phyloP scores from a whole-genome alignment of 2,797 vertebrate genomes.

The Chlorospingus flavigularis region DNA sequence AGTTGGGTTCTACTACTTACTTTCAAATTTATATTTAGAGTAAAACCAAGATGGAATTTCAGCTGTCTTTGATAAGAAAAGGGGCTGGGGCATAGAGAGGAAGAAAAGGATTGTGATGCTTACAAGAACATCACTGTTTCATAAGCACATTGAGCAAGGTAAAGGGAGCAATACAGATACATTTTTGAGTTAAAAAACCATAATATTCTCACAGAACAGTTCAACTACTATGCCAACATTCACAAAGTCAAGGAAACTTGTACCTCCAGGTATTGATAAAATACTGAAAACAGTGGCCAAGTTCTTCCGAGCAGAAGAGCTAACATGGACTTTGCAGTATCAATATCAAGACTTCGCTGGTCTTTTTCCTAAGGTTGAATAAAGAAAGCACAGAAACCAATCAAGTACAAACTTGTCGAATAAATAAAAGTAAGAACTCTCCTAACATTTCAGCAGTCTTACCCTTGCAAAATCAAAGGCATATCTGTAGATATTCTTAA shows the following conservation, averaged over 20 bases:
- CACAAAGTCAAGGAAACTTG: conserved; percentile 17
- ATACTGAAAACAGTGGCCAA: conserved; percentile 93
- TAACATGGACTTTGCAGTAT: conserved; percentile 95
- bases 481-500: conserved; percentile 98
- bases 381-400: conserved; percentile 10
- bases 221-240: background rate
- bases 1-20: background rate
- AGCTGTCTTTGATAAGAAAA: background rate
- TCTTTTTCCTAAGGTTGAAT: conserved; percentile 86
- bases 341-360: conserved; percentile 95
- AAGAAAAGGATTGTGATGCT: background rate
- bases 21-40: background rate
- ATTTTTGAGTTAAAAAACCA: background rate
- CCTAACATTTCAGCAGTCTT: conserved; percentile 55
- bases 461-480: conserved; percentile 98
- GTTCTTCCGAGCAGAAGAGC: conserved; percentile 90
- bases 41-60: background rate
- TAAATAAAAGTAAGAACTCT: background rate
- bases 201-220: background rate
- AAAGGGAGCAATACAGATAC: background rate
- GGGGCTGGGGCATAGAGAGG: background rate
- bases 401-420: background rate
- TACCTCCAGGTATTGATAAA: conserved; percentile 96
- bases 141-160: background rate
- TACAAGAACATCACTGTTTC: background rate